Conservation (phyloP, 2,888 invertebrate species). For the Papilio gigon region DNA sequence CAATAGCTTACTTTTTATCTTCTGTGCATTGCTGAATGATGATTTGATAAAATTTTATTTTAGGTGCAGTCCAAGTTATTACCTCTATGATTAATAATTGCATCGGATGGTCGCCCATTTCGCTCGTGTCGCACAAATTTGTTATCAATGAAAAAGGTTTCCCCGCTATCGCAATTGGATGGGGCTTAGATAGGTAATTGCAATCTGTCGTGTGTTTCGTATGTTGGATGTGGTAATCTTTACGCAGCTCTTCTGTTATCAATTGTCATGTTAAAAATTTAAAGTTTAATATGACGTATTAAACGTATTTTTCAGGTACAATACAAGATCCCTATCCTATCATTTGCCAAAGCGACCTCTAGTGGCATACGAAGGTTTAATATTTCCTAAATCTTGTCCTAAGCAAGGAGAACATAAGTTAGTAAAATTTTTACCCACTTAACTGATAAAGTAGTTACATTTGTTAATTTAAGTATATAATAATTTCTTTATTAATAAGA, state of each 20-base stretch:
- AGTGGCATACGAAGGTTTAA: slow-evolving; percentile 54
- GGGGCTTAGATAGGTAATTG: slow-evolving; percentile 71
- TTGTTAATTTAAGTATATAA: too few relatives aligned
- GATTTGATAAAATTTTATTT: slow-evolving; percentile 26
- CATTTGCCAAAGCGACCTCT: slow-evolving; percentile 57
- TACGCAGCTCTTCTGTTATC: too few relatives aligned
- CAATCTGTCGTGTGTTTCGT: too few relatives aligned
- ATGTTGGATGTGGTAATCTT: too few relatives aligned
- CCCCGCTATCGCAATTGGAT: slow-evolving; percentile 63
- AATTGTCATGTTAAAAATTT: too few relatives aligned
- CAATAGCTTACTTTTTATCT: too few relatives aligned
- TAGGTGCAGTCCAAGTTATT: slow-evolving; percentile 68
- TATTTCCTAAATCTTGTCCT: slow-evolving; percentile 64
- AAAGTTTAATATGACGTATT: too few relatives aligned
- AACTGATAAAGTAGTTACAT: too few relatives aligned
- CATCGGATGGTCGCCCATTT: slow-evolving; percentile 61
- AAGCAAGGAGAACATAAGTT: slow-evolving; percentile 62
- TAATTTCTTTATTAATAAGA: too few relatives aligned
- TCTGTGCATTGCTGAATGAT: too few relatives aligned
- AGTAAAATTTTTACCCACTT: slow-evolving; percentile 34
- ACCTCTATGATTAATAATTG: slow-evolving; percentile 66
- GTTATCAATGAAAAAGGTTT: slow-evolving; percentile 51
- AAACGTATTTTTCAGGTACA: slow-evolving; percentile 57
- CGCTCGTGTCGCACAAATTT: slow-evolving; percentile 68
- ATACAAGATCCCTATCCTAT: slow-evolving; percentile 51